These are phyloP conservation scores for Melanocharis versteri DNA, from an alignment of 2,113 vertebrate genomes.

Conservation along the genomic window DNA sequence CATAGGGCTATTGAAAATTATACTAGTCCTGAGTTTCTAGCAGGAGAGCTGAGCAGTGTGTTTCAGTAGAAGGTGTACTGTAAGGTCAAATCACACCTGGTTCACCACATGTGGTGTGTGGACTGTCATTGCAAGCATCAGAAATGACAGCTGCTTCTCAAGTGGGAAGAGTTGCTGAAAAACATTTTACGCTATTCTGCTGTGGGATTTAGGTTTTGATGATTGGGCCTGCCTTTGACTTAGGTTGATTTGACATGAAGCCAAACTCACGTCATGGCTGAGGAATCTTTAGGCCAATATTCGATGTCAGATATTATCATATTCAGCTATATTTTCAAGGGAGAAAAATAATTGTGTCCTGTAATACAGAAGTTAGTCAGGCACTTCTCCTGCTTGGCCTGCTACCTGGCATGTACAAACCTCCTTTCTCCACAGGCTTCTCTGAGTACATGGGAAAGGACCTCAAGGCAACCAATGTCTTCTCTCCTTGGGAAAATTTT, in stretches of 20 bases:
- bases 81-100: background rate
- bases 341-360: background rate
- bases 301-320: background rate
- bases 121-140: background rate
- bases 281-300: background rate
- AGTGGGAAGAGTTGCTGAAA: background rate
- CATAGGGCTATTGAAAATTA: slow-evolving; percentile 21
- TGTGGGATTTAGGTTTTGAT: background rate
- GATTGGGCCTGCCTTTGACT: background rate
- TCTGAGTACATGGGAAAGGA: background rate
- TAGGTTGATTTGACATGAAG: background rate
- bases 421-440: background rate
- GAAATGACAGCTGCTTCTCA: background rate
- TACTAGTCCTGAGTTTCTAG: slow-evolving; percentile 22
- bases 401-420: background rate
- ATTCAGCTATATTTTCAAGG: background rate
- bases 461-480: background rate
- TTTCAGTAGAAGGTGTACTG: background rate
- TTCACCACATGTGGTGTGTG: background rate
- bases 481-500: background rate
- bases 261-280: background rate
- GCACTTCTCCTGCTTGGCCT: background rate
- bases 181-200: background rate
- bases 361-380: background rate
- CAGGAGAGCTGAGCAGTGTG: background rate